A percentile compares a stretch with the other conserved stretches of the same genome.
Evolutionary conservation across 2,888 invertebrate species (phyloP).

Genomic region (Salpingus planirostris): DNA sequence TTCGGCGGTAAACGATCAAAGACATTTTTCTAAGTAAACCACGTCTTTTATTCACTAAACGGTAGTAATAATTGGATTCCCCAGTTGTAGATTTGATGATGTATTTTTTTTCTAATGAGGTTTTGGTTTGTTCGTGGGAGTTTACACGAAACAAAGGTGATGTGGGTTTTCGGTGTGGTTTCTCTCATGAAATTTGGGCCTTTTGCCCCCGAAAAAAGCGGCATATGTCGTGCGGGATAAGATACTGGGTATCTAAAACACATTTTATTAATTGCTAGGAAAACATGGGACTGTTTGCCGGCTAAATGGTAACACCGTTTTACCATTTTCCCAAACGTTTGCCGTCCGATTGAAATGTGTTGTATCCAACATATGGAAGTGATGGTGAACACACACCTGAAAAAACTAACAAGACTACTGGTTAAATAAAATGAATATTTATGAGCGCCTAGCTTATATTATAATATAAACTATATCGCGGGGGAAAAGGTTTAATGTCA

Average conservation of each 20-base stretch:
- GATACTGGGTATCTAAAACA: slow-evolving; percentile 33
- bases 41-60: too few relatives aligned
- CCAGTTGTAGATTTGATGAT: too few relatives aligned
- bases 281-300: slow-evolving; percentile 32
- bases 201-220: slow-evolving; percentile 14
- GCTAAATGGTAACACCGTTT: slow-evolving; percentile 30
- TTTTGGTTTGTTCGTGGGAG: slow-evolving; percentile 24
- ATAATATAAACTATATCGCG: too few relatives aligned
- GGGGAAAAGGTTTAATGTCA: slow-evolving; percentile 22
- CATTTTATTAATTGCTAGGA: slow-evolving; percentile 34
- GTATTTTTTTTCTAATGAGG: slow-evolving; percentile 20
- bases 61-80: too few relatives aligned
- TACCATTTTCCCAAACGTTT: slow-evolving; percentile 26
- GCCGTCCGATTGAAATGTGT: slow-evolving; percentile 26
- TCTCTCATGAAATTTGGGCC: slow-evolving; percentile 1
- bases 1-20: too few relatives aligned
- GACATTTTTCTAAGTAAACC: too few relatives aligned
- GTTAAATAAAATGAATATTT: slow-evolving; percentile 33
- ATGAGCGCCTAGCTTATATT: slow-evolving; percentile 21
- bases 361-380: slow-evolving; percentile 31
- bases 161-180: slow-evolving; percentile 17
- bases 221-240: slow-evolving; percentile 36
- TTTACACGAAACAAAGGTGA: slow-evolving; percentile 23
- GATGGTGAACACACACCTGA: too few relatives aligned
- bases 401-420: slow-evolving; percentile 25